phyloP scores from a whole-genome alignment of 2,797 vertebrate genomes.

The Microctenopoma stevenorrisi region DNA sequence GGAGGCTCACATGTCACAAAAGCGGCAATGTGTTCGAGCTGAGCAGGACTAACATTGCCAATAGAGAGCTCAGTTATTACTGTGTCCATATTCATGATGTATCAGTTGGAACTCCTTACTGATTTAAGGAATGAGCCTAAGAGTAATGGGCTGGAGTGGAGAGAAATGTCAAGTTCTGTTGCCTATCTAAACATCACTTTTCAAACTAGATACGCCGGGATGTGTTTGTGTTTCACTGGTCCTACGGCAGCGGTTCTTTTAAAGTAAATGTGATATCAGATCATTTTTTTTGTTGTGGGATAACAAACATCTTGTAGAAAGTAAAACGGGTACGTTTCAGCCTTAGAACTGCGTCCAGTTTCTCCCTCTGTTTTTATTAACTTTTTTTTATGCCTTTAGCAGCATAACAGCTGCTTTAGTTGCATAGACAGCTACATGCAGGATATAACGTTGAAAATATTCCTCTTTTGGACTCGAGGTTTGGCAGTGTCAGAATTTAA shows the following conservation, averaged over 20 bases:
- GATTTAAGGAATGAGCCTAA: slow-evolving; percentile 56
- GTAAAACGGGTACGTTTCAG: slow-evolving; percentile 46
- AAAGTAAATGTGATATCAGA: slow-evolving; percentile 41
- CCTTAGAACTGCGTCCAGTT: slow-evolving; percentile 46
- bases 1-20: slow-evolving; percentile 68
- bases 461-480: slow-evolving; percentile 28
- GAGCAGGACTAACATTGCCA: slow-evolving; percentile 52
- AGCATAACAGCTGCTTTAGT: slow-evolving; percentile 33
- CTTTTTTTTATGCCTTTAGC: slow-evolving; percentile 29
- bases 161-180: slow-evolving; percentile 30
- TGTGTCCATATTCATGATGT: slow-evolving; percentile 44
- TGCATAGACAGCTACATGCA: slow-evolving; percentile 51
- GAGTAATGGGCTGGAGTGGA: slow-evolving; percentile 51
- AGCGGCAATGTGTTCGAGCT: slow-evolving; percentile 62
- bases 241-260: slow-evolving; percentile 44
- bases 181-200: slow-evolving; percentile 57
- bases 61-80: slow-evolving; percentile 53
- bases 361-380: slow-evolving; percentile 38
- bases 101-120: slow-evolving; percentile 64
- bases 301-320: slow-evolving; percentile 22
- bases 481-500: slow-evolving; percentile 24
- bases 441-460: slow-evolving; percentile 11
- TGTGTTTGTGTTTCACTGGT: slow-evolving; percentile 55
- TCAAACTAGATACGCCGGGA: slow-evolving; percentile 51
- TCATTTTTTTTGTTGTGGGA: slow-evolving; percentile 30